Evolutionary conservation across 2,888 invertebrate genomes (phyloP).

Genomic region (Stenolophus ochropezus): DNA sequence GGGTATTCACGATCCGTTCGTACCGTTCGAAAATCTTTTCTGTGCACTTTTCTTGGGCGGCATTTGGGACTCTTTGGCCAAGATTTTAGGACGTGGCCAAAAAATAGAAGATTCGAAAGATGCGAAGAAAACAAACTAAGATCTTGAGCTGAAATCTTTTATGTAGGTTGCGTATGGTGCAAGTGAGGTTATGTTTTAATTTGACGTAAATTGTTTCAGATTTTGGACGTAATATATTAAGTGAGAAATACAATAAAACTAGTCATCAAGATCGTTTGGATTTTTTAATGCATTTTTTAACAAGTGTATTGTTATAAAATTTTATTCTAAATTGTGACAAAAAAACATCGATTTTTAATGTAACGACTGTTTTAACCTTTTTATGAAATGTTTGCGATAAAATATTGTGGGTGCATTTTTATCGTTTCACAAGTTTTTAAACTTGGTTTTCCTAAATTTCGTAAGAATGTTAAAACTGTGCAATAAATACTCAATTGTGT

Average conservation of each 20-base stretch:
- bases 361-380: conserved; percentile 19
- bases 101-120: conserved; percentile 89
- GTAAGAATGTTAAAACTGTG: conserved; percentile 26
- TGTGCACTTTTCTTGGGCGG: conserved; percentile 98
- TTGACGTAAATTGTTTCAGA: conserved; percentile 37
- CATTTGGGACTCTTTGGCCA: conserved; percentile 97
- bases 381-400: conserved; percentile 33
- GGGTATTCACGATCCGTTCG: conserved; percentile 98
- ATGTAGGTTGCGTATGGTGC: conserved; percentile 11
- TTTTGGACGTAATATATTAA: conserved; percentile 40
- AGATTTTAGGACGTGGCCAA: conserved; percentile 88
- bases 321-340: conserved; percentile 31
- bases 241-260: conserved; percentile 52
- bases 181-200: conserved; percentile 46
- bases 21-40: conserved; percentile 98
- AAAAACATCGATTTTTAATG: neutral
- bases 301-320: conserved; percentile 32
- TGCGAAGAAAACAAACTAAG: conserved; percentile 87
- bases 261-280: conserved; percentile 25
- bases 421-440: conserved; percentile 19
- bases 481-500: conserved; percentile 31
- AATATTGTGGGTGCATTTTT: conserved; percentile 53
- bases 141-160: conserved; percentile 44
- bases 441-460: conserved; percentile 40
- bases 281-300: conserved; percentile 36